Conservation (phyloP, 2,113 vertebrate genomes). For the Mastomys coucha region DNA sequence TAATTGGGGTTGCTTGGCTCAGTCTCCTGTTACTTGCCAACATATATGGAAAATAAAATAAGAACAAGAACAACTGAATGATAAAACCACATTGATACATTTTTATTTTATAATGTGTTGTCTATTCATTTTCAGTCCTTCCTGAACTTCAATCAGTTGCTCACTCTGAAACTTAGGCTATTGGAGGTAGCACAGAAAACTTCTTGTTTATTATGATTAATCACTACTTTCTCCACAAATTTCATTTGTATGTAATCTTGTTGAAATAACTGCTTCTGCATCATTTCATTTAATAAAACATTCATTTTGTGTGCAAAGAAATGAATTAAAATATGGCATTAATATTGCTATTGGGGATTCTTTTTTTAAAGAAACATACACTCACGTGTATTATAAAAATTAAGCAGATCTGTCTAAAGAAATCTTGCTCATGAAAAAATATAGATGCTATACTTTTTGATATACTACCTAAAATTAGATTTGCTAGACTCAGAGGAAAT, state of each 20-base stretch:
- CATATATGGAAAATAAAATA: background rate
- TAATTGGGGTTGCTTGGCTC: slow-evolving; percentile 76
- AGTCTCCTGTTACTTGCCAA: slow-evolving; percentile 57
- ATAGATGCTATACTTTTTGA: background rate
- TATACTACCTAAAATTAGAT: background rate
- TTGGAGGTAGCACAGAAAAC: background rate
- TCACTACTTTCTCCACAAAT: background rate
- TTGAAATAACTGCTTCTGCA: background rate
- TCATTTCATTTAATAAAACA: slow-evolving; percentile 33
- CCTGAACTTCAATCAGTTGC: background rate
- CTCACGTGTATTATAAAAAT: background rate
- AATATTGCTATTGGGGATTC: background rate
- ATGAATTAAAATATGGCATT: background rate
- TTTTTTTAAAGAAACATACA: background rate
- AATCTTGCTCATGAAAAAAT: background rate
- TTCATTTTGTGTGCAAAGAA: background rate
- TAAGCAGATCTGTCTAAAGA: background rate
- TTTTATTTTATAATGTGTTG: background rate
- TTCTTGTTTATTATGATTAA: background rate
- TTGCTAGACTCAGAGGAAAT: background rate
- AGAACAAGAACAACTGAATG: background rate
- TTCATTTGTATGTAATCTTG: background rate
- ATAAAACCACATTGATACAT: slow-evolving; percentile 25
- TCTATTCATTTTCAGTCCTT: background rate
- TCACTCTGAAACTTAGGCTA: background rate